Conservation (phyloP, 1,140 invertebrate genomes). For the Ceratina calcarata region DNA sequence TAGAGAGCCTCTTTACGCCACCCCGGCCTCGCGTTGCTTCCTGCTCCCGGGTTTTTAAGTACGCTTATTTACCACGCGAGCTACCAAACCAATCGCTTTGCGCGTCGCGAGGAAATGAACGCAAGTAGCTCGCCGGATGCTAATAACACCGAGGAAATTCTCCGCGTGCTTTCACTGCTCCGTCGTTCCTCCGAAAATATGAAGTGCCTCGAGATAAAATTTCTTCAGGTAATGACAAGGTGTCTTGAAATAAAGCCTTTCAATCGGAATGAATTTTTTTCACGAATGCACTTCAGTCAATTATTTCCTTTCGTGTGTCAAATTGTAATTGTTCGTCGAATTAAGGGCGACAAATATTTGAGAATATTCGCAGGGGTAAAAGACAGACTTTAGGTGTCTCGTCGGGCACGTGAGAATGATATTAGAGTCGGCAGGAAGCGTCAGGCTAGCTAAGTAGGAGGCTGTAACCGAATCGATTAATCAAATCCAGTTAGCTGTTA, state of each 20-base stretch:
- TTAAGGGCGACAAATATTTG: too few relatives aligned
- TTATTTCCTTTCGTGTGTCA: too few relatives aligned
- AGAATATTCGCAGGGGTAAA: background rate
- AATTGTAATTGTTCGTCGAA: too few relatives aligned
- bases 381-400: background rate
- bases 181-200: background rate
- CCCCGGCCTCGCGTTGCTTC: slow-evolving; percentile 35
- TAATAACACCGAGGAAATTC: slow-evolving; percentile 7
- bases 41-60: slow-evolving; percentile 52
- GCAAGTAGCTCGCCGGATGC: background rate
- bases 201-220: too few relatives aligned
- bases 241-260: too few relatives aligned
- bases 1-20: slow-evolving; percentile 60
- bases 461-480: slow-evolving; percentile 63
- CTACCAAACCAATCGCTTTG: slow-evolving; percentile 49
- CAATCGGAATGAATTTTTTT: too few relatives aligned
- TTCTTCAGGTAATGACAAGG: too few relatives aligned
- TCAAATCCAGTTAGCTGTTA: slow-evolving; percentile 67
- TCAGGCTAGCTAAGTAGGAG: slow-evolving; percentile 47
- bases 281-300: too few relatives aligned
- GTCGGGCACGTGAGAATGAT: slow-evolving; percentile 38
- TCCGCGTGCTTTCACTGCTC: background rate
- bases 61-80: slow-evolving; percentile 50
- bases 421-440: slow-evolving; percentile 38
- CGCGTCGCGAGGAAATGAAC: background rate